phyloP scores from a whole-genome alignment of 1,140 invertebrate species.

The Drosophila serrata region DNA sequence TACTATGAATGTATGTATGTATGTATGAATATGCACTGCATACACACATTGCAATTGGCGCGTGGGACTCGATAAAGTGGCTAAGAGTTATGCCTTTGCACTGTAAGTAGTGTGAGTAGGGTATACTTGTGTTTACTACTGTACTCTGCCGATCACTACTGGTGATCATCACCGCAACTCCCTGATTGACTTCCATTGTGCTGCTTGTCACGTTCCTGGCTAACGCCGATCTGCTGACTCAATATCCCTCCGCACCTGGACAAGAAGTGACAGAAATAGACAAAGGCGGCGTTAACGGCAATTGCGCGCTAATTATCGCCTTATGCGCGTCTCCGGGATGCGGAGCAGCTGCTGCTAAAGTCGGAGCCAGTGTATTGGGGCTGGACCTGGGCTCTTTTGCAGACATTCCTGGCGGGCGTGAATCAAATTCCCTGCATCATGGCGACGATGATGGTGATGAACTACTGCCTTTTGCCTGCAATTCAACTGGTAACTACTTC shows the following conservation, averaged over 20 bases:
- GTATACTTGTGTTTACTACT: neutral
- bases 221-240: slow-evolving; percentile 32
- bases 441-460: slow-evolving; percentile 13
- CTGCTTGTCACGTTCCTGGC: slow-evolving; percentile 35
- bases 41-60: neutral
- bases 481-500: slow-evolving; percentile 46
- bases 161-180: slow-evolving; percentile 6
- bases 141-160: neutral
- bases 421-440: slow-evolving; percentile 51
- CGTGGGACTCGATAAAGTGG: slow-evolving; percentile 1
- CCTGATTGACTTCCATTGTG: slow-evolving; percentile 26
- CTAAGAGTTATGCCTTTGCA: neutral
- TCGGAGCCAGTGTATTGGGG: neutral
- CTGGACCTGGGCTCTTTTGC: slow-evolving; percentile 6
- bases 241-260: neutral
- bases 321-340: slow-evolving; percentile 5
- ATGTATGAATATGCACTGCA: neutral
- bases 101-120: neutral
- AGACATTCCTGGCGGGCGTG: slow-evolving; percentile 50
- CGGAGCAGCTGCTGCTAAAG: neutral
- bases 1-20: no score
- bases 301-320: slow-evolving; percentile 54
- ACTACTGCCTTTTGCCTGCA: slow-evolving; percentile 7
- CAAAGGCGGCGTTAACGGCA: slow-evolving; percentile 40
- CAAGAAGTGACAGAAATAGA: slow-evolving; percentile 24